Evolutionary conservation across 2,888 invertebrate species (phyloP), one percentile per base, ranked within the genome.

Genomic region (Anthophora plumipes): DNA sequence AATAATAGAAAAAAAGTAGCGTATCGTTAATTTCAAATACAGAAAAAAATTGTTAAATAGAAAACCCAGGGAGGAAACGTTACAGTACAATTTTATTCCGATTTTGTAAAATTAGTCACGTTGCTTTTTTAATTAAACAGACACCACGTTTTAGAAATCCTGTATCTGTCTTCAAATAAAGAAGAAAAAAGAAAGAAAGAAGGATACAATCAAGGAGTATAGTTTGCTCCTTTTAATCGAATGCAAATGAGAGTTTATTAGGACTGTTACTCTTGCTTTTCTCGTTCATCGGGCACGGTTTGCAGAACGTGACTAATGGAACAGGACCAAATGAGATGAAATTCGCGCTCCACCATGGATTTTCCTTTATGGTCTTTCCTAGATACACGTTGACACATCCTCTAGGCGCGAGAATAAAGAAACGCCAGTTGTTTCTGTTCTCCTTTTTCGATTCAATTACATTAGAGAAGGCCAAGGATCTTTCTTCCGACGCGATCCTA

Each of bases 381-480:
- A 43, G 72, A 50, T 46, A 54, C 50, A 50, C 63, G 50, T 70
- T 77, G 67, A 70, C 81, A 67, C 61, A 46, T 63, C 41, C n/a
- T 55, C 70, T 60, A 72, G 69, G 66, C 52, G 59, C 11, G 25
- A 72, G 46, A 64, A 60, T 70, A 73, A 66, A 73, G 60, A 61
- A 61, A 46, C 37, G 61, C 39, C 39, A 43, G 50, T 68, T 43
- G 57, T 60, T 71, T 12, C 54, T 52, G 20, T 37, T n/a, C 41
- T 39, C 57, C 67, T 63, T 52, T 74, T 60, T 69, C 82, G 78
- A 79, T 86, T 87, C 86, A 86, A 86, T 86, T 86, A 86, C 86
- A 86, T 86, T 86, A 86, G 73, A 43, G 69, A 73, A 74, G 46
- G 55, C 76, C 77, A 60, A 54, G 67, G 74, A 86, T 70, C 55